Base-by-base conservation (phyloP, 1,140 invertebrate species). In the Goniozus legneri region DNA sequence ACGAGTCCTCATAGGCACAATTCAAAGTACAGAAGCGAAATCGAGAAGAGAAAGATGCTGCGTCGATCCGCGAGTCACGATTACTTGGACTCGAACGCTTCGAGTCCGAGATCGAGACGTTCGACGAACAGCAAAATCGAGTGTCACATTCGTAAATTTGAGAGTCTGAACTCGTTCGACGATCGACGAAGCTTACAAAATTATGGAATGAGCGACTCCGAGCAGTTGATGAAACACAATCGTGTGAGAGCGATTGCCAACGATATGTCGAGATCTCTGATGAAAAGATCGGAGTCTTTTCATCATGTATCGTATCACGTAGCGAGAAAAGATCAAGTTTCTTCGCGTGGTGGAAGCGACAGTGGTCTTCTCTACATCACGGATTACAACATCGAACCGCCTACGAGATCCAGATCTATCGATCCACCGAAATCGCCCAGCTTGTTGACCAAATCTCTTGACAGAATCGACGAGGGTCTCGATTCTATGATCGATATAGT, bases 401-500 rank as follows among this genome's bases (percentile, higher is more conserved):
- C 40, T 14, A 8, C 14, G 12, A 40, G 24, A 37, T 43, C 54
- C 3, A 30, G 49, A 35, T 33, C 46, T 19, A 22, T 56, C 36
- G 53, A 62, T 14, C 48, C 49, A 3, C 53, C 64, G 13, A 55
- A 60, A 19, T 62, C 65, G 14, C 54, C 60, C 0, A 62, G 41
- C 30, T 39, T 61, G 16, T 74, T 86, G 37, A 85, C 85, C 1
- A 90, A 89, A 70, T 89, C 86, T 45, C 67, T 89, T 21, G 87
- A 91, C 47, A 79, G 86, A 38, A 84, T 90, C 3, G 86, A 88
- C 54, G 86, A 89, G 55, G 84, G 84, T 8, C 63, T 87, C 0
- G 84, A 88, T 48, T 80, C 84, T 1, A 81, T 87, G 76, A 80
- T 87, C 0, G 82, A 87, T 57, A 86, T 87, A 14, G 80, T 87